A percentile compares a stretch with the other conserved stretches of the same genome.
These are phyloP conservation scores for Campaea margaritaria DNA, from an alignment of 2,888 invertebrate genomes.

Conservation along the genomic window DNA sequence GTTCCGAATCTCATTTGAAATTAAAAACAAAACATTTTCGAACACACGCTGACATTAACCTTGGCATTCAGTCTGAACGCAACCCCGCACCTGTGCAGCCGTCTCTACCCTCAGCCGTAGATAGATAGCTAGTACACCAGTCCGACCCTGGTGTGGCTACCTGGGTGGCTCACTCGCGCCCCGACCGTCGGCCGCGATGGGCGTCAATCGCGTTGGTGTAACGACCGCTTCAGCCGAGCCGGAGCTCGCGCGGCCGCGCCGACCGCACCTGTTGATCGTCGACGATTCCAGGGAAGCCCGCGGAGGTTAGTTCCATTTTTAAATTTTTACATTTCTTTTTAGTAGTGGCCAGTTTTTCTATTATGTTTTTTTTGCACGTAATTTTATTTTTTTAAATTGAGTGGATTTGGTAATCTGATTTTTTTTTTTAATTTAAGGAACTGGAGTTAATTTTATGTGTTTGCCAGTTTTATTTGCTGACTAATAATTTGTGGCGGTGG, in stretches of 20 bases:
- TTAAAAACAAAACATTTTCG: not conserved
- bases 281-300: constrained; percentile 77
- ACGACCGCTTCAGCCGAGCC: constrained; percentile 53
- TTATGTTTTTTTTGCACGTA: too few species aligned
- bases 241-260: constrained; percentile 60
- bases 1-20: too few species aligned
- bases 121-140: not conserved
- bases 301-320: constrained; percentile 60
- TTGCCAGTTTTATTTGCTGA: too few species aligned
- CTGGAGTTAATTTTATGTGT: too few species aligned
- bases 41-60: constrained; percentile 26
- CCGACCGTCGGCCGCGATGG: constrained; percentile 79
- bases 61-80: constrained; percentile 24
- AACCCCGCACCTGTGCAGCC: constrained; percentile 23
- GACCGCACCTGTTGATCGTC: constrained; percentile 82
- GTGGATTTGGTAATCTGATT: too few species aligned
- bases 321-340: not conserved
- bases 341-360: not conserved
- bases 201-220: constrained; percentile 68
- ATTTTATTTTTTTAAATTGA: too few species aligned
- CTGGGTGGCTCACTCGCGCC: constrained; percentile 70
- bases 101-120: constrained; percentile 1
- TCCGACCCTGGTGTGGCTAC: not conserved
- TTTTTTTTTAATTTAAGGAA: too few species aligned
- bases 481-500: too few species aligned